These are phyloP conservation scores for Nannoperca obscura DNA, from an alignment of 2,797 vertebrate species.

Conservation along the genomic window DNA sequence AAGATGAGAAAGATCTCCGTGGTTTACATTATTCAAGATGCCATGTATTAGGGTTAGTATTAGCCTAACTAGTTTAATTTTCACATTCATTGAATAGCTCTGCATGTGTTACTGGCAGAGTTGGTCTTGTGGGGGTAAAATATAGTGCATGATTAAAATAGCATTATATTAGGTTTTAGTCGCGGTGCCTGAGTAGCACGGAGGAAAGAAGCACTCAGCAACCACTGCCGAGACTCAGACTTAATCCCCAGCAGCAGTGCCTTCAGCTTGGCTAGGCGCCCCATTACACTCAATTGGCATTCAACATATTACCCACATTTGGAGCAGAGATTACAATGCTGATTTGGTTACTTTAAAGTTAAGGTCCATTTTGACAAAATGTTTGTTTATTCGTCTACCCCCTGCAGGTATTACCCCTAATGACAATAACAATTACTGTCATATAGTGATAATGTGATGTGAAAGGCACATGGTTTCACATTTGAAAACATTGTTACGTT, in stretches of 20 bases:
- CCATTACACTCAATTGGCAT: constrained; percentile 19
- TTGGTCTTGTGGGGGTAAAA: neutral
- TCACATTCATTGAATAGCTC: neutral
- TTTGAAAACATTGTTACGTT: neutral
- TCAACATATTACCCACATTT: constrained; percentile 12
- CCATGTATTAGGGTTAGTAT: neutral
- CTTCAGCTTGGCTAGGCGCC: constrained; percentile 12
- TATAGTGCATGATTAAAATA: constrained; percentile 1
- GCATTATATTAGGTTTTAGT: constrained; percentile 9
- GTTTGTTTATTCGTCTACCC: neutral
- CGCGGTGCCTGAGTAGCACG: neutral
- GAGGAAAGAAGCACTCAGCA: neutral
- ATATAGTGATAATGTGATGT: neutral
- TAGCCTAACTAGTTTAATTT: neutral
- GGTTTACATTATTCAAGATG: neutral
- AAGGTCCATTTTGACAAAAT: neutral
- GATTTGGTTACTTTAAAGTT: constrained; percentile 2
- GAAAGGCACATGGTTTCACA: neutral
- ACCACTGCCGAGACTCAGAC: constrained; percentile 1
- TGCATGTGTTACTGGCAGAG: constrained; percentile 7
- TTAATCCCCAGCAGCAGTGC: constrained; percentile 32
- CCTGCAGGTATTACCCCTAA: neutral
- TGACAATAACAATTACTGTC: neutral
- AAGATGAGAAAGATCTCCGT: neutral
- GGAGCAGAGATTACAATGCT: neutral